Evolutionary conservation across 2,888 invertebrate genomes (phyloP).

Genomic region (Deroplatys truncata): DNA sequence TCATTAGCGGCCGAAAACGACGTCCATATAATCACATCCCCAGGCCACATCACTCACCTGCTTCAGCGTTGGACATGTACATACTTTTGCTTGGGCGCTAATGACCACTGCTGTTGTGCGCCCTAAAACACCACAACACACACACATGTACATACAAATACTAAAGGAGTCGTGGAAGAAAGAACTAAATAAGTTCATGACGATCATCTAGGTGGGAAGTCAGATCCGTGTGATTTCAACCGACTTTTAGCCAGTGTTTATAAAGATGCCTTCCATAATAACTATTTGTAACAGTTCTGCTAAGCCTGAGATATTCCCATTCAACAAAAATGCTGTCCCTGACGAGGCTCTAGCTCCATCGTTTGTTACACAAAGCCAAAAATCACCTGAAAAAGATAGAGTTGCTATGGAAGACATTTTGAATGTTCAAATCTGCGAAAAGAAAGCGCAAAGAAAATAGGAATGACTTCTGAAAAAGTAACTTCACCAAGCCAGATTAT

Average conservation of each 20-base stretch:
- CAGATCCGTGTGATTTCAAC: neutral
- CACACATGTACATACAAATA: neutral
- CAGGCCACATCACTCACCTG: neutral
- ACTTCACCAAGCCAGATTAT: neutral
- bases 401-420: neutral
- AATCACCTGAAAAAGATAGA: neutral
- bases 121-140: too few relatives aligned
- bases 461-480: neutral
- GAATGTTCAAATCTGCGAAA: neutral
- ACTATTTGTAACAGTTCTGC: slow-evolving; percentile 1
- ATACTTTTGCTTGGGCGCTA: too few relatives aligned
- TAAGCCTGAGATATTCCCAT: neutral
- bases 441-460: neutral
- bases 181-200: neutral
- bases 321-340: neutral
- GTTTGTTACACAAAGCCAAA: neutral
- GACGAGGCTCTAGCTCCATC: slow-evolving; percentile 1
- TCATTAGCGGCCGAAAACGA: neutral
- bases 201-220: neutral
- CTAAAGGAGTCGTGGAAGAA: neutral
- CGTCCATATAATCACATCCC: slow-evolving; percentile 1
- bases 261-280: neutral
- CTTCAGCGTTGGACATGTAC: slow-evolving; percentile 2
- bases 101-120: too few relatives aligned
- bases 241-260: too few relatives aligned